Evolutionary conservation across 2,888 invertebrate species (phyloP), one percentile per base, ranked within the genome.

Genomic region (Epinotia nisella): DNA sequence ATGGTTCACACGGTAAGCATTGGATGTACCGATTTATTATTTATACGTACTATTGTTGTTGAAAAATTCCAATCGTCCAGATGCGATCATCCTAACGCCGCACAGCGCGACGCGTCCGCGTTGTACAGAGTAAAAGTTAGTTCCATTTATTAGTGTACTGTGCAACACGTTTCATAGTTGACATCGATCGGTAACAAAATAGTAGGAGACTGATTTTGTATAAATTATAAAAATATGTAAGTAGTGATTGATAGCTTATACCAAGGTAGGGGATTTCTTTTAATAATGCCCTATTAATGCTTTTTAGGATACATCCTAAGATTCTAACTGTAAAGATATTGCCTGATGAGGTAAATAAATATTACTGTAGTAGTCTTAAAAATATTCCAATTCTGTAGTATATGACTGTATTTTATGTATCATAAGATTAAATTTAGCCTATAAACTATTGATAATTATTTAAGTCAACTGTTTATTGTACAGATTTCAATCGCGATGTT

Each of bases 181-280:
- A 82, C 85, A 85, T 84, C 85, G 86, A 84, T 87, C 86, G 82
- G 86, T 87, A 90, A 91, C 90, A 91, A 91, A 91, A 91, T 90
- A 90, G 91, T 91, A 91, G 91, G 92, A 93, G 93, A 93, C 93
- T 93, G 93, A 93, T 92, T 92, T 92, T 93, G 89, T 92, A 90
- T 89, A 87, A 86, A 85, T 87, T 78, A 78, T 65, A 78, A 83
- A 77, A 78, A 87, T 87, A 85, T 83, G 85, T 82, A 85, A 83
- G 85, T 82, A 85, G 88, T 88, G 90, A 49, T 49, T 89, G 87
- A 89, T 90, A 90, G 88, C 87, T 88, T 88, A 83, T 87, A 91
- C 89, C 90, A 87, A 86, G 83, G 84, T 88, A 87, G 85, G 84
- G 80, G 82, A 84, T 84, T 84, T 83, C 87, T 59, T 71, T 68